These are phyloP conservation scores for Cerceris rybyensis DNA, from an alignment of 2,888 invertebrate species.

Conservation along the genomic window DNA sequence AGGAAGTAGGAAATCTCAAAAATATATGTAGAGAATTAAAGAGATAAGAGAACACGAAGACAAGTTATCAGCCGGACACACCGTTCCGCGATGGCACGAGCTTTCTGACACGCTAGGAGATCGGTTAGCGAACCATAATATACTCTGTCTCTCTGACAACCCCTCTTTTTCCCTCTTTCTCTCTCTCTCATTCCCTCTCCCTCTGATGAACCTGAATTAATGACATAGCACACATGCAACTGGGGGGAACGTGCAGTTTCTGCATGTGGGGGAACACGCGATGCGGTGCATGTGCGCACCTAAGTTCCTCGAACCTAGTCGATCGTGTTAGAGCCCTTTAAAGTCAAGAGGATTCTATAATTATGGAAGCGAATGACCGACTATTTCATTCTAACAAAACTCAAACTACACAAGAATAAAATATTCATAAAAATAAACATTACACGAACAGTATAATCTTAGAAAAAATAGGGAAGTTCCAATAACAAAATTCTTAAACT, in stretches of 20 bases:
- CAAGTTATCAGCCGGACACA: conserved; percentile 1
- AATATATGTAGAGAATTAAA: not conserved
- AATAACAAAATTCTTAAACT: not conserved
- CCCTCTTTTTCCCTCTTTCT: not conserved
- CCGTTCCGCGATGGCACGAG: conserved; percentile 16
- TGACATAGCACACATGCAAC: not conserved
- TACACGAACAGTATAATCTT: no score
- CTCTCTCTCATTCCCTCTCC: no score
- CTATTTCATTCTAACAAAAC: no score
- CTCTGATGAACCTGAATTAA: conserved; percentile 2
- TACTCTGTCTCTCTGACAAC: not conserved
- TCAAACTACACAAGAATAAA: no score
- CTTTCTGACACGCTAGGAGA: conserved; percentile 16
- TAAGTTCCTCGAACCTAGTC: no score
- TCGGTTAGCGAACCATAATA: conserved; percentile 28
- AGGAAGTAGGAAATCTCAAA: not conserved
- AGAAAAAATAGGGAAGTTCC: not conserved
- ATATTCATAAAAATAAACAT: no score
- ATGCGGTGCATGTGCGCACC: not conserved
- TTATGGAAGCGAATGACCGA: no score
- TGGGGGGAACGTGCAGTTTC: no score
- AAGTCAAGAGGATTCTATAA: no score
- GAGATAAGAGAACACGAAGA: not conserved
- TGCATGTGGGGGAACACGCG: not conserved
- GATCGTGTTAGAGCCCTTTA: no score